Conservation (phyloP, 2,888 invertebrate genomes). For the Drosophila emarginata region DNA sequence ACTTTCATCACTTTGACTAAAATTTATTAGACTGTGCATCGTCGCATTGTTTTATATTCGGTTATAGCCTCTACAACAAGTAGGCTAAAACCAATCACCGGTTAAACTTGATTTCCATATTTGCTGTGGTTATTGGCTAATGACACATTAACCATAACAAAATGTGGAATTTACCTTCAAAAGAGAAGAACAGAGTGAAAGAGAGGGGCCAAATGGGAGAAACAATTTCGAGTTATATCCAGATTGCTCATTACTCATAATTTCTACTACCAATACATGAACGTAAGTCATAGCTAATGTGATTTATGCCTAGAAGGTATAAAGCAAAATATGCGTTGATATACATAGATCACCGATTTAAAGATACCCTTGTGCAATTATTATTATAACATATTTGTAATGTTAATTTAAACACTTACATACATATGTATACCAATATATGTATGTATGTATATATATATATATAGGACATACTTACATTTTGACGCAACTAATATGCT, state of each 20-base stretch:
- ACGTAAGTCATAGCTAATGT: slow-evolving; percentile 20
- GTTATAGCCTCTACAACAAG: slow-evolving; percentile 52
- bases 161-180: slow-evolving; percentile 13
- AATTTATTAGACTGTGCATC: slow-evolving; percentile 37
- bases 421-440: no score
- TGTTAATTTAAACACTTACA: no score
- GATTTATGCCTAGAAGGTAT: slow-evolving; percentile 14
- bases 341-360: not conserved
- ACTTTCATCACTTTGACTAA: not conserved
- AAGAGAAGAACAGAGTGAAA: slow-evolving; percentile 8
- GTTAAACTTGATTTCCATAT: slow-evolving; percentile 63
- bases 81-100: slow-evolving; percentile 45
- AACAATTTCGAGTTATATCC: slow-evolving; percentile 50
- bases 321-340: slow-evolving; percentile 18
- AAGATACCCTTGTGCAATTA: no score
- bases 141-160: slow-evolving; percentile 28
- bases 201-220: slow-evolving; percentile 11
- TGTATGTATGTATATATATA: no score
- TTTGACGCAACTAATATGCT: not conserved
- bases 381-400: no score
- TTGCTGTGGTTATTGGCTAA: slow-evolving; percentile 30
- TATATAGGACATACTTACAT: not conserved
- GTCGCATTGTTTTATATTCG: slow-evolving; percentile 40
- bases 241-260: slow-evolving; percentile 71
- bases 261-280: slow-evolving; percentile 41